These are phyloP conservation scores for Epinephelus fuscoguttatus DNA, from an alignment of 2,113 vertebrate genomes.

Conservation along the genomic window DNA sequence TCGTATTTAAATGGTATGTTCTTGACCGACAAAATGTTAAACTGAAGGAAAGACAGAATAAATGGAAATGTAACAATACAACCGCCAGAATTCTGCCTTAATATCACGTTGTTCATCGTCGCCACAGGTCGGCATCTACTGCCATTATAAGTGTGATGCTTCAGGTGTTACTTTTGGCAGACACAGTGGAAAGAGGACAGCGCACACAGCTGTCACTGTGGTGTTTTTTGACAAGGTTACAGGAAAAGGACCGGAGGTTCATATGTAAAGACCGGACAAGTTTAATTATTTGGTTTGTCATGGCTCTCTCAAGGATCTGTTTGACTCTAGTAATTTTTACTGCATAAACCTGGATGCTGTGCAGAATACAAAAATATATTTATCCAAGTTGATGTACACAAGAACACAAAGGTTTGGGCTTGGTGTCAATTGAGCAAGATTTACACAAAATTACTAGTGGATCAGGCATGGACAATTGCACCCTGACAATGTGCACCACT, in stretches of 20 bases:
- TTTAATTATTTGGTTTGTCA: neutral
- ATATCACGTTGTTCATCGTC: neutral
- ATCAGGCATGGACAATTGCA: neutral
- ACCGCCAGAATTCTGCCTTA: neutral
- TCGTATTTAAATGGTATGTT: neutral
- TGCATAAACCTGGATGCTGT: neutral
- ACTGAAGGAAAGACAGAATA: neutral
- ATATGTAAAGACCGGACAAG: neutral
- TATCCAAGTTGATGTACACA: neutral
- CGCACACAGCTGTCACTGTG: neutral
- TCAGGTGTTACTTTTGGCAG: neutral
- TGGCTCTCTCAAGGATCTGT: neutral
- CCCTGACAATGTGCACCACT: neutral
- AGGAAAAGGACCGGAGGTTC: neutral
- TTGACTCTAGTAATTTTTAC: neutral
- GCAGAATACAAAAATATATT: neutral
- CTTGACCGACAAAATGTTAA: neutral
- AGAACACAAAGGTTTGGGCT: neutral
- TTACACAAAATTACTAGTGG: slow-evolving; percentile 1
- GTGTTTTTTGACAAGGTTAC: neutral
- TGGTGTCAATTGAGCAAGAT: neutral
- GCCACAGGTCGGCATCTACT: neutral
- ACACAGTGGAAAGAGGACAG: neutral
- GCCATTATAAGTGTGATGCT: neutral
- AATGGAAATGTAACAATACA: neutral